phyloP scores from a whole-genome alignment of 2,888 invertebrate species.

The Eucriotettix oculatus region DNA sequence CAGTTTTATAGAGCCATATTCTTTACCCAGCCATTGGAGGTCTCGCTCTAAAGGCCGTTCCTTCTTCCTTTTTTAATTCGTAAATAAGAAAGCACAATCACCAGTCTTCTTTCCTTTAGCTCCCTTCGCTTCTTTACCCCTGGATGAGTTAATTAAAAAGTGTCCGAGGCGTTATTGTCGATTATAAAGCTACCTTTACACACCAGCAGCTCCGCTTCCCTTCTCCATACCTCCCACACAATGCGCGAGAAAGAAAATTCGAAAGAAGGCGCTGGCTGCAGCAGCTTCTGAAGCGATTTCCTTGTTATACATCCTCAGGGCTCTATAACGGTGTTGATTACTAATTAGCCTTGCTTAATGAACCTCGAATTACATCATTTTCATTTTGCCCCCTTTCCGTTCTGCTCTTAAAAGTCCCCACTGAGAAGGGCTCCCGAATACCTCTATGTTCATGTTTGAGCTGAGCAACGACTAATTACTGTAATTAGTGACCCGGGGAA shows the following conservation, averaged over 20 bases:
- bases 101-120: not conserved
- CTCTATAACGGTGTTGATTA: constrained; percentile 21
- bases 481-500: constrained; percentile 10
- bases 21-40: too few relatives aligned
- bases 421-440: not conserved
- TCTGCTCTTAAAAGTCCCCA: not conserved
- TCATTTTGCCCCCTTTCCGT: constrained; percentile 5
- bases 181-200: not conserved
- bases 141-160: not conserved
- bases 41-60: too few relatives aligned
- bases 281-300: not conserved
- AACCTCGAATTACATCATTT: constrained; percentile 16
- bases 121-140: not conserved
- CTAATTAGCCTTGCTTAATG: constrained; percentile 24
- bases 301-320: constrained; percentile 12
- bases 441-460: constrained; percentile 9
- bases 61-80: too few relatives aligned
- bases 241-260: not conserved
- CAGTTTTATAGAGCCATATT: too few relatives aligned
- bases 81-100: not conserved
- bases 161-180: not conserved
- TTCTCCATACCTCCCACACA: not conserved
- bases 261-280: not conserved
- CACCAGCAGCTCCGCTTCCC: not conserved
- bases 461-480: constrained; percentile 10